Conservation (phyloP, 2,113 vertebrate genomes). For the Mobula birostris region DNA sequence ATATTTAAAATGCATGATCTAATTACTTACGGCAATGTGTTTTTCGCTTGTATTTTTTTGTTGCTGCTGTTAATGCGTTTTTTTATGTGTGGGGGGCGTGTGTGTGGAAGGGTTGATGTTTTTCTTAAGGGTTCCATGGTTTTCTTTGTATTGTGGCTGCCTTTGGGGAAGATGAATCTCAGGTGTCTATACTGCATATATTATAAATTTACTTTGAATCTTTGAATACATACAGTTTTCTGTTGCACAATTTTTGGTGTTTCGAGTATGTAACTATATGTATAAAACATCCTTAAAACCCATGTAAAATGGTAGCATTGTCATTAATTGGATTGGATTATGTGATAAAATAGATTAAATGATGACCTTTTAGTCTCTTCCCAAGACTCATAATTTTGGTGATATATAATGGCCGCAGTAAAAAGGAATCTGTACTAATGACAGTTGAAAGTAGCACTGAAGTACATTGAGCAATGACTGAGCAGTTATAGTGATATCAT, state of each 20-base stretch:
- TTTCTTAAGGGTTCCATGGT: too few species aligned
- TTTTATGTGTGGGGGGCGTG: too few species aligned
- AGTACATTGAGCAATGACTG: background rate
- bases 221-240: background rate
- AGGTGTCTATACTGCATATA: too few species aligned
- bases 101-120: too few species aligned
- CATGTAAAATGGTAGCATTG: background rate
- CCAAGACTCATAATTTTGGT: background rate
- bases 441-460: conserved; percentile 26
- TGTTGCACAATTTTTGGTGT: background rate
- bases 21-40: background rate
- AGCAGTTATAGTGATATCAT: conserved; percentile 19
- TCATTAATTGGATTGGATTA: background rate
- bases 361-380: background rate
- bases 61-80: too few species aligned
- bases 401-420: background rate
- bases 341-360: conserved; percentile 4
- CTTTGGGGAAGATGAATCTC: too few species aligned
- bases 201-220: too few species aligned
- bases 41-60: too few species aligned
- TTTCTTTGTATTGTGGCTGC: too few species aligned
- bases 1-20: background rate
- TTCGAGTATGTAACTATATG: background rate
- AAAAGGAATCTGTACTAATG: background rate
- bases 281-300: background rate